A percentile compares a stretch with the other conserved stretches of the same genome.
These are phyloP conservation scores for Villa cingulata DNA, from an alignment of 2,888 invertebrate species.

Conservation along the genomic window DNA sequence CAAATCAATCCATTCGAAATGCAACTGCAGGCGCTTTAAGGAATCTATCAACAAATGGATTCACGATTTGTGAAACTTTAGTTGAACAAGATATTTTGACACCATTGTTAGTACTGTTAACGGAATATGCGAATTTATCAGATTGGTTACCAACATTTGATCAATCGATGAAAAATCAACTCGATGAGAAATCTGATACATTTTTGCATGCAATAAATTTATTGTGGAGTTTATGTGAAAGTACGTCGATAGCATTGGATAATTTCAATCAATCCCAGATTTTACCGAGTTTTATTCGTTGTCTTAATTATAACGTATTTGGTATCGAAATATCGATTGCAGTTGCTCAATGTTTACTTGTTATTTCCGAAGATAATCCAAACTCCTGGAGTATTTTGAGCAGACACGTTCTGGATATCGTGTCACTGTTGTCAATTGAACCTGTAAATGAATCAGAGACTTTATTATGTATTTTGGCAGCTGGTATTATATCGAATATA, in stretches of 20 bases:
- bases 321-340: constrained; percentile 43
- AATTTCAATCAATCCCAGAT: constrained; percentile 50
- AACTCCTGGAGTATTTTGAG: constrained; percentile 42
- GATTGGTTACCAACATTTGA: constrained; percentile 40
- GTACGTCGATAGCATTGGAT: constrained; percentile 47
- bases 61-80: constrained; percentile 48
- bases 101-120: constrained; percentile 48
- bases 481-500: constrained; percentile 43
- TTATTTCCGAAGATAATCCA: constrained; percentile 57
- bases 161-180: constrained; percentile 24
- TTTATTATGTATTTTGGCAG: constrained; percentile 43
- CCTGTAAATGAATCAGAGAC: constrained; percentile 23
- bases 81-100: constrained; percentile 59
- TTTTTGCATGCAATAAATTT: constrained; percentile 52
- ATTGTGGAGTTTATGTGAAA: constrained; percentile 57
- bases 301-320: constrained; percentile 44
- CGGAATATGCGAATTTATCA: constrained; percentile 34
- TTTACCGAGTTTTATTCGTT: constrained; percentile 44
- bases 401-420: constrained; percentile 36
- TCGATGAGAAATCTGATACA: constrained; percentile 48
- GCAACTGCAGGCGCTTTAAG: constrained; percentile 55
- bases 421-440: constrained; percentile 36
- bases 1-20: constrained; percentile 46
- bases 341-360: constrained; percentile 52
- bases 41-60: constrained; percentile 48